Evolutionary conservation across 1,140 invertebrate species (phyloP).

Genomic region (Trichomalopsis sarcophagae): DNA sequence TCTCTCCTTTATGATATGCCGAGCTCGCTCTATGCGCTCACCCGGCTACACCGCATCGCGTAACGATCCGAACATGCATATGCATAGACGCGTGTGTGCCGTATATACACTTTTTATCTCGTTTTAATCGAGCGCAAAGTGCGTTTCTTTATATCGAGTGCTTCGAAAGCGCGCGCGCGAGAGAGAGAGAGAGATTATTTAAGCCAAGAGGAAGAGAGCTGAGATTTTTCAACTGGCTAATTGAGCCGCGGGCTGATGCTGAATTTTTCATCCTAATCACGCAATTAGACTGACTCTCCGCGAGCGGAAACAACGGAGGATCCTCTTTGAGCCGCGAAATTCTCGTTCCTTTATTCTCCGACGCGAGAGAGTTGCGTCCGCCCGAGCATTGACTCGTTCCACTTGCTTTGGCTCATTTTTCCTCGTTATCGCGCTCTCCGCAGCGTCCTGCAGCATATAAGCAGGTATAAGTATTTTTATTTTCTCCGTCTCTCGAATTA

Average conservation of each 20-base stretch:
- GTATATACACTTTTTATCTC: too few relatives aligned
- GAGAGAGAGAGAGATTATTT: too few relatives aligned
- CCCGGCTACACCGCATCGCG: too few relatives aligned
- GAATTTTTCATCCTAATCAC: slow-evolving; percentile 33
- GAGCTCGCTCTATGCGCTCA: too few relatives aligned
- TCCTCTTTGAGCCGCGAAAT: not conserved
- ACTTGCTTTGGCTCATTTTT: not conserved
- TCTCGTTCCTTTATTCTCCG: too few relatives aligned
- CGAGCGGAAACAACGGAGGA: not conserved
- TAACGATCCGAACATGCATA: too few relatives aligned
- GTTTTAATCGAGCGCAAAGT: too few relatives aligned
- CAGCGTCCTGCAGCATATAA: not conserved
- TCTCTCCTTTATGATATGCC: not conserved
- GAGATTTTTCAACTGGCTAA: not conserved
- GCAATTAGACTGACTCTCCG: slow-evolving; percentile 7
- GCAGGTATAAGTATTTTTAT: not conserved
- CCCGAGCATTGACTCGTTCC: slow-evolving; percentile 10
- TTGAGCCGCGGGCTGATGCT: not conserved
- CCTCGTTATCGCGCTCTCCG: slow-evolving; percentile 12
- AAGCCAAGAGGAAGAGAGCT: too few relatives aligned
- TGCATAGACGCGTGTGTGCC: not conserved
- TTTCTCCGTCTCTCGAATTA: not conserved
- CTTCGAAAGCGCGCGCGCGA: too few relatives aligned
- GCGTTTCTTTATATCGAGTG: too few relatives aligned
- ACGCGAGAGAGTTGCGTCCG: not conserved